Base-by-base conservation (phyloP, 1,140 invertebrate genomes). In the Ladona fulva region DNA sequence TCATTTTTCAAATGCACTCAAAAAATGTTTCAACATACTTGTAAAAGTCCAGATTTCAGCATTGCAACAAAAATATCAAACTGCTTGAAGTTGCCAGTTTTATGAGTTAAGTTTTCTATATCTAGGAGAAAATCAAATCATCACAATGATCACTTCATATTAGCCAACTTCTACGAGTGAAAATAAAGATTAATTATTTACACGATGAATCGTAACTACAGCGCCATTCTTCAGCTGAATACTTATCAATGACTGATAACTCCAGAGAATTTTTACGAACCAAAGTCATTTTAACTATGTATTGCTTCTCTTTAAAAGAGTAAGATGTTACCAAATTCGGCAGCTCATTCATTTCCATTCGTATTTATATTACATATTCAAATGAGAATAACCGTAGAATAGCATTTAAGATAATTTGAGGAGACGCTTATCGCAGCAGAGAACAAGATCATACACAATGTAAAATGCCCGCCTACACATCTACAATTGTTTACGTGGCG, bases 51-150 rank as follows among this genome's bases (percentile, higher is more conserved):
- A 11, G 85, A 87, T 80, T 86, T 86, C 24, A 88, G 80, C 87
- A 88, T 88, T 14, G 85, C 82, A 5, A 86, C 79, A 79, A 88
- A 88, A 42, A 86, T 85, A 78, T 87, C 83, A 78, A 88, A 88
- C 79, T 86, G 84, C 78, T 88, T 88, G 79, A 83, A 88, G 82
- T 86, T 87, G 75, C 87, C 87, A 14, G 87, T 88, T 81, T 86
- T 86, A n/a, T 85, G 84, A 0, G 87, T 88, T 78, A 88, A 82
- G 79, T 85, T 86, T 84, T 88, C 87, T 52, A 88, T 86, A 83
- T 86, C 87, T 88, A 79, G 74, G 82, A 84, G 76, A 80, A 81
- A 80, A 42, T 76, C 77, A 74, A 76, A 77, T 24, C 25, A 78
- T 29, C 77, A 25, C 73, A 14, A 24, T 75, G 19, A 19, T n/a